Percentiles rank a stretch among this genome's conserved stretches.
These are phyloP conservation scores for Amorpha juglandis DNA, from an alignment of 2,888 invertebrate genomes.

Conservation along the genomic window DNA sequence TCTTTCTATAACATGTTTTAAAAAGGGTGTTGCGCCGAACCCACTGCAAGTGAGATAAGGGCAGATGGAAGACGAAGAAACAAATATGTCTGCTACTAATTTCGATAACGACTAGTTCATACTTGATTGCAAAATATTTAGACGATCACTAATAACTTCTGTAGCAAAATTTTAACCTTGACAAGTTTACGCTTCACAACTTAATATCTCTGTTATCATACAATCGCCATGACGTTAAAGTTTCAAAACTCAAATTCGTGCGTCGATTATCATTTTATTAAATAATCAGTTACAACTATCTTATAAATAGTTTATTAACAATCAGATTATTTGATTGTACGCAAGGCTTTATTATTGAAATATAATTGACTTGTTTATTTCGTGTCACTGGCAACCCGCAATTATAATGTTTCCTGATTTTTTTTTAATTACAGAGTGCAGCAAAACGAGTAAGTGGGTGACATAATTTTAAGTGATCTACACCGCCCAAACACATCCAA, in stretches of 20 bases:
- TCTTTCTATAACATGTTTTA: too few relatives aligned
- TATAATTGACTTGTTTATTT: neutral
- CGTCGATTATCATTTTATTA: neutral
- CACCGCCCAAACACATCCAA: too few relatives aligned
- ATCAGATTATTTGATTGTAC: neutral
- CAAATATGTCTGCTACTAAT: too few relatives aligned
- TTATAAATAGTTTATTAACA: neutral
- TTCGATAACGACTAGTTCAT: neutral
- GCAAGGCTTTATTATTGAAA: neutral
- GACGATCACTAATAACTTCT: neutral
- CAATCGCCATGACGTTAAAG: conserved; percentile 2
- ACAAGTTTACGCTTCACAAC: neutral
- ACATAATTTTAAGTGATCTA: too few relatives aligned
- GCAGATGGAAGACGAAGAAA: too few relatives aligned
- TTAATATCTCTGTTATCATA: neutral
- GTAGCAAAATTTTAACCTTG: conserved; percentile 4
- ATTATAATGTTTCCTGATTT: too few relatives aligned
- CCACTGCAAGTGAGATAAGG: too few relatives aligned
- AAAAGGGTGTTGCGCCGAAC: too few relatives aligned
- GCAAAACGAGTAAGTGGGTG: too few relatives aligned
- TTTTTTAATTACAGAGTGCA: too few relatives aligned
- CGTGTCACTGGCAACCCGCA: neutral
- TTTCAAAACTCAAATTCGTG: conserved; percentile 9
- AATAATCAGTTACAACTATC: conserved; percentile 13
- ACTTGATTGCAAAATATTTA: neutral